Evolutionary conservation across 2,797 vertebrate species (phyloP).

Genomic region (Silurus lanzhouensis): DNA sequence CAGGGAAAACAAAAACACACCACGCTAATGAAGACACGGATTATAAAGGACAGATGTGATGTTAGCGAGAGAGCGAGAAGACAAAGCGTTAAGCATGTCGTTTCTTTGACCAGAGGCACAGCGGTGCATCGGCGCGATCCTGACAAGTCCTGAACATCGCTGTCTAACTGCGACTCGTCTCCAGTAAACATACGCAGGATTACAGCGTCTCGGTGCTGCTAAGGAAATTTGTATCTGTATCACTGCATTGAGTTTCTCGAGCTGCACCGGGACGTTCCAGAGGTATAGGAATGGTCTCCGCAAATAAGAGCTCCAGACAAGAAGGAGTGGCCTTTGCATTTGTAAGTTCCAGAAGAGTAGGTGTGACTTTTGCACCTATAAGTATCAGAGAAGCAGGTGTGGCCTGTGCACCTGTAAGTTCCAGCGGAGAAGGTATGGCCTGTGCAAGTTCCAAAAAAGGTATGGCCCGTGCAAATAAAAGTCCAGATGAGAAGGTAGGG

Average conservation of each 20-base stretch:
- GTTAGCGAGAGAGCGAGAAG: background rate
- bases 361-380: background rate
- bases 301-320: too few species aligned
- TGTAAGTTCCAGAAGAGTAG: background rate
- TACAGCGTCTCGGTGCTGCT: background rate
- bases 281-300: too few species aligned
- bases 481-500: too few species aligned
- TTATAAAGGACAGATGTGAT: slow-evolving; percentile 5
- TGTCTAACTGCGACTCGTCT: background rate
- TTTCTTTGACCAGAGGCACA: background rate
- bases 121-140: background rate
- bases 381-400: too few species aligned
- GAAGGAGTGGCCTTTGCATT: too few species aligned
- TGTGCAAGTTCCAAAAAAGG: too few species aligned
- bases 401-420: background rate
- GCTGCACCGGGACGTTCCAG: too few species aligned
- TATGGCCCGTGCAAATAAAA: too few species aligned
- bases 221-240: background rate
- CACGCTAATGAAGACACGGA: background rate
- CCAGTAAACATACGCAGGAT: too few species aligned
- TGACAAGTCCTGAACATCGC: background rate
- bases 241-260: too few species aligned
- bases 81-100: background rate
- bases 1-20: background rate
- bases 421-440: too few species aligned